Evolutionary conservation across 2,797 vertebrate genomes (phyloP).

Genomic region (Pangasius djambal): DNA sequence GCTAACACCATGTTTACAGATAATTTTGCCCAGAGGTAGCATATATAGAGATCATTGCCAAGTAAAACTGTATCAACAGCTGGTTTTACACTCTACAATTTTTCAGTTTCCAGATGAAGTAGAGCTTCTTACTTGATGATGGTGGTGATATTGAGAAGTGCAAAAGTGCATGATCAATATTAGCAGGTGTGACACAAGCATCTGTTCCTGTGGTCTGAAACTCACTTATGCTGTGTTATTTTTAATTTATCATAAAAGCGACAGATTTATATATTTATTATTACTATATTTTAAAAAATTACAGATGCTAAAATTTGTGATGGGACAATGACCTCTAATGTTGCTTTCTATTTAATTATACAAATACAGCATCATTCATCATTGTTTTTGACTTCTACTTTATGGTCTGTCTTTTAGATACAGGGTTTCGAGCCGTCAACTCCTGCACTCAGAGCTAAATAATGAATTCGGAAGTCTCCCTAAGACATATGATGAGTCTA

Average conservation of each 20-base stretch:
- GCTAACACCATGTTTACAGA: too few relatives aligned
- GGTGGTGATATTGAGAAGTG: too few relatives aligned
- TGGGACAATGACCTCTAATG: background rate
- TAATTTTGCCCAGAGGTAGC: too few relatives aligned
- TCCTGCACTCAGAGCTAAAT: slow-evolving; percentile 51
- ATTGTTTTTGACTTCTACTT: background rate
- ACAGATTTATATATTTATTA: too few relatives aligned
- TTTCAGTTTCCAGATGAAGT: too few relatives aligned
- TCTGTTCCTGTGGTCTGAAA: background rate
- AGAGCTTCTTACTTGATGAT: too few relatives aligned
- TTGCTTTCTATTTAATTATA: background rate
- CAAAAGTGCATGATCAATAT: too few relatives aligned
- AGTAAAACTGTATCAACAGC: too few relatives aligned
- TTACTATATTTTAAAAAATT: too few relatives aligned
- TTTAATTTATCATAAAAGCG: background rate
- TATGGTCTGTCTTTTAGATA: slow-evolving; percentile 54
- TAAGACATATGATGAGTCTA: slow-evolving; percentile 36
- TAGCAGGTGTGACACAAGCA: too few relatives aligned
- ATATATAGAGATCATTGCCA: too few relatives aligned
- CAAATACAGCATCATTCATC: background rate
- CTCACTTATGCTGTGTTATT: background rate
- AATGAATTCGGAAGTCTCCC: slow-evolving; percentile 56
- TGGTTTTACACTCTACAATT: too few relatives aligned
- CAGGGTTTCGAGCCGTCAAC: slow-evolving; percentile 46
- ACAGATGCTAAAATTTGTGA: background rate